phyloP scores from a whole-genome alignment of 2,888 invertebrate species.

The Drosophila vallismaia region DNA sequence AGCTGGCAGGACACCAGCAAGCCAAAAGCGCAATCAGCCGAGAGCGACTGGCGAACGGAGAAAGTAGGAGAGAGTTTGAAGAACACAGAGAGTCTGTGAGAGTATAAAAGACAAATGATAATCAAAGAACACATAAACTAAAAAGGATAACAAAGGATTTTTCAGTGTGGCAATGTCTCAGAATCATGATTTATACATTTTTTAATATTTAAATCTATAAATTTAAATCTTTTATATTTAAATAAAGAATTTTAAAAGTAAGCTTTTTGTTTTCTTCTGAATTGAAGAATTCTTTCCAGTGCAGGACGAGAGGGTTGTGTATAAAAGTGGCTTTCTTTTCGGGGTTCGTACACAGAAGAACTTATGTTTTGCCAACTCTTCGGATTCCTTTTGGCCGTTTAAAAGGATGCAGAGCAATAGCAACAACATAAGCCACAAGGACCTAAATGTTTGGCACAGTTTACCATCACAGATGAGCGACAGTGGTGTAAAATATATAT shows the following conservation, averaged over 20 bases:
- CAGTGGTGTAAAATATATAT: slow-evolving; percentile 11
- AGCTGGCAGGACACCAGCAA: slow-evolving; percentile 55
- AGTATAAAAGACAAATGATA: not conserved
- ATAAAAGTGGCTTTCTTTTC: slow-evolving; percentile 49
- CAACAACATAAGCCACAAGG: slow-evolving; percentile 33
- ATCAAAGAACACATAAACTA: not conserved
- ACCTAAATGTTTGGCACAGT: slow-evolving; percentile 42
- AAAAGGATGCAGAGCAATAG: slow-evolving; percentile 32
- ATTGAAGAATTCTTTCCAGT: slow-evolving; percentile 9
- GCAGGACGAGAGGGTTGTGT: slow-evolving; percentile 28
- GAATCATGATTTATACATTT: too few relatives aligned
- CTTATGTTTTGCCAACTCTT: slow-evolving; percentile 71
- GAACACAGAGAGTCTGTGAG: slow-evolving; percentile 12
- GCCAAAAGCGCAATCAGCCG: slow-evolving; percentile 45
- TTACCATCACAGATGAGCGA: slow-evolving; percentile 17
- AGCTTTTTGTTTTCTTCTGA: too few relatives aligned
- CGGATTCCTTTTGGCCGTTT: slow-evolving; percentile 55
- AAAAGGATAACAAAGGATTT: slow-evolving; percentile 10
- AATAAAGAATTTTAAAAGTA: too few relatives aligned
- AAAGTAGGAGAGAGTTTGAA: not conserved
- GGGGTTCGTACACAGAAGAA: slow-evolving; percentile 38
- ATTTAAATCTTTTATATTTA: too few relatives aligned
- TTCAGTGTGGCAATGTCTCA: too few relatives aligned
- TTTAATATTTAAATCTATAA: too few relatives aligned
- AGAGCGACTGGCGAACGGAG: slow-evolving; percentile 8